phyloP scores from a whole-genome alignment of 2,888 invertebrate species.

The Aricia artaxerxes region DNA sequence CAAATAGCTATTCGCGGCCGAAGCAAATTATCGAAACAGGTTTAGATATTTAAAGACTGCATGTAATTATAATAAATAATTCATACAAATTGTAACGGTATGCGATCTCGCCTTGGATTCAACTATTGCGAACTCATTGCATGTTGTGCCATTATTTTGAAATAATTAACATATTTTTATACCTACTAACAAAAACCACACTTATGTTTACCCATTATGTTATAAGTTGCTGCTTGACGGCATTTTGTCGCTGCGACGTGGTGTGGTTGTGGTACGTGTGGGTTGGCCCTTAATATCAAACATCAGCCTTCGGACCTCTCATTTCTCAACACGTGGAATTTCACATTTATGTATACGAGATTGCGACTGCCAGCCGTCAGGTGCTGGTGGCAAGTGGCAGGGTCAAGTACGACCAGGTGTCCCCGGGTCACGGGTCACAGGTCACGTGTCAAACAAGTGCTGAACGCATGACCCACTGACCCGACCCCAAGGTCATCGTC shows the following conservation, averaged over 20 bases:
- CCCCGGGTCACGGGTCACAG: background rate
- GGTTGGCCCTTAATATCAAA: too few relatives aligned
- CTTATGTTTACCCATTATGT: too few relatives aligned
- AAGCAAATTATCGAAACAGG: background rate
- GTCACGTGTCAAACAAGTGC: background rate
- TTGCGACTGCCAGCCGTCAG: background rate
- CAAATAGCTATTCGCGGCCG: background rate
- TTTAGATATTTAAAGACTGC: background rate
- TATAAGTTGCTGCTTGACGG: too few relatives aligned
- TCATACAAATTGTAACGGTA: background rate
- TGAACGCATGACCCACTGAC: background rate
- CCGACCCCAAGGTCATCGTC: background rate
- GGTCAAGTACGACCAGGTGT: slow-evolving; percentile 4
- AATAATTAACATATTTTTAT: background rate
- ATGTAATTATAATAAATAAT: slow-evolving; percentile 2
- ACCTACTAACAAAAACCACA: too few relatives aligned
- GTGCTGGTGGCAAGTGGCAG: background rate
- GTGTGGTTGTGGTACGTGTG: too few relatives aligned
- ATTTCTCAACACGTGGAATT: background rate
- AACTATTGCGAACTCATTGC: background rate
- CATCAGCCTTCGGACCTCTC: too few relatives aligned
- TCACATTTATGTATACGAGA: background rate
- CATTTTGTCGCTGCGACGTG: too few relatives aligned
- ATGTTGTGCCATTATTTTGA: background rate
- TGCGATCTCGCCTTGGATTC: background rate